Percentiles rank a stretch among this genome's conserved stretches.
Conservation (phyloP, 2,888 invertebrate genomes). For the Cosmia pyralina region DNA sequence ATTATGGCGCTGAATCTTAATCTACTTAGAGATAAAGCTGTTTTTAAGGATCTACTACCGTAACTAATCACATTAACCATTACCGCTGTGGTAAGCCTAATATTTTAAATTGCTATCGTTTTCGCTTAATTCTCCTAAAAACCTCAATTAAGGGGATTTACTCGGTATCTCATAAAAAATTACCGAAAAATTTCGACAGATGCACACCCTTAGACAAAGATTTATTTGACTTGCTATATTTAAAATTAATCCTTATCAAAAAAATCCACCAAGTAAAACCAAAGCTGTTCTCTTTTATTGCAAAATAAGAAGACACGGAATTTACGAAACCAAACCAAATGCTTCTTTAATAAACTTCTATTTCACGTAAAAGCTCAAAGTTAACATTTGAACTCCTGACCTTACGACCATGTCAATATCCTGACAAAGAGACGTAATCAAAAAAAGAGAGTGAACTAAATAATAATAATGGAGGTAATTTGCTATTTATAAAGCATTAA, state of each 20-base stretch:
- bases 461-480: not conserved
- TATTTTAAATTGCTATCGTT: slow-evolving; percentile 16
- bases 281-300: not conserved
- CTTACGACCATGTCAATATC: slow-evolving; percentile 4
- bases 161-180: slow-evolving; percentile 17
- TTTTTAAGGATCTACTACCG: slow-evolving; percentile 76
- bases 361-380: slow-evolving; percentile 1
- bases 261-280: not conserved
- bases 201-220: not conserved
- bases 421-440: not conserved
- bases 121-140: slow-evolving; percentile 16
- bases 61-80: slow-evolving; percentile 77
- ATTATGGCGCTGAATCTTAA: slow-evolving; percentile 63
- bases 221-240: slow-evolving; percentile 2
- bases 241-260: not conserved
- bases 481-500: not conserved
- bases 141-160: slow-evolving; percentile 10
- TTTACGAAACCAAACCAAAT: not conserved
- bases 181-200: not conserved
- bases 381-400: slow-evolving; percentile 12
- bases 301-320: not conserved
- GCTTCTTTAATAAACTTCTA: not conserved
- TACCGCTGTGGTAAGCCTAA: slow-evolving; percentile 80
- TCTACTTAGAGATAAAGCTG: slow-evolving; percentile 56
- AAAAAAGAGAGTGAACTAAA: not conserved